These are phyloP conservation scores for Ophion slaviceki DNA, from an alignment of 2,888 invertebrate species.

Conservation along the genomic window DNA sequence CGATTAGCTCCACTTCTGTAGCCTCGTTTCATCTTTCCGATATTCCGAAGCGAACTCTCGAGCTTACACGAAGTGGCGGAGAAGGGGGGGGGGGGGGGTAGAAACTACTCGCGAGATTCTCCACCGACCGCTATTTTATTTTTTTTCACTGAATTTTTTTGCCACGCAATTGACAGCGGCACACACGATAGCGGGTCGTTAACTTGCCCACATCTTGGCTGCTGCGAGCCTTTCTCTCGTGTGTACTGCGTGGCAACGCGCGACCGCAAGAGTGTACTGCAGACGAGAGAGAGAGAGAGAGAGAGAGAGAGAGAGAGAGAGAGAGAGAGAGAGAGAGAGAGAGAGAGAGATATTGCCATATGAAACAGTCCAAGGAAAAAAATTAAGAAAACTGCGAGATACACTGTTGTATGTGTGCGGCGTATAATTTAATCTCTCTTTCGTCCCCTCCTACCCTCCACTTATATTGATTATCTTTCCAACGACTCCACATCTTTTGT, in stretches of 20 bases:
- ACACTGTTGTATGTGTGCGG: constrained; percentile 50
- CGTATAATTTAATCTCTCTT: constrained; percentile 65
- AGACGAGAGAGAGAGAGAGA: constrained; percentile 53
- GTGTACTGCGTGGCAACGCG: constrained; percentile 50
- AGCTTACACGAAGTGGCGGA: background rate
- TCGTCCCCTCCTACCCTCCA: background rate
- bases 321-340: no score
- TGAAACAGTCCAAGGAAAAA: no score
- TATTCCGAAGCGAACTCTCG: constrained; percentile 32
- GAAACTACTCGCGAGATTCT: constrained; percentile 38
- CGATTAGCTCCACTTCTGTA: constrained; percentile 48
- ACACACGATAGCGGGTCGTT: constrained; percentile 80
- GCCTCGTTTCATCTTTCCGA: constrained; percentile 37
- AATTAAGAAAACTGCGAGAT: constrained; percentile 3
- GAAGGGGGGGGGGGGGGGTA: constrained; percentile 5
- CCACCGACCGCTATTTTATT: constrained; percentile 30
- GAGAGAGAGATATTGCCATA: no score
- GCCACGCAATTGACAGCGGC: constrained; percentile 55
- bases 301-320: no score
- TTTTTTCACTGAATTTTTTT: constrained; percentile 40
- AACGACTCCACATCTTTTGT: constrained; percentile 5
- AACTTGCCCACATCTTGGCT: constrained; percentile 77
- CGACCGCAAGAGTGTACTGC: constrained; percentile 45
- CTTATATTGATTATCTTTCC: constrained; percentile 23
- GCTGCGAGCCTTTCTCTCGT: constrained; percentile 75